A percentile compares a stretch with the other conserved stretches of the same genome.
Conservation (phyloP, 2,888 invertebrate species). For the Polia nebulosa region DNA sequence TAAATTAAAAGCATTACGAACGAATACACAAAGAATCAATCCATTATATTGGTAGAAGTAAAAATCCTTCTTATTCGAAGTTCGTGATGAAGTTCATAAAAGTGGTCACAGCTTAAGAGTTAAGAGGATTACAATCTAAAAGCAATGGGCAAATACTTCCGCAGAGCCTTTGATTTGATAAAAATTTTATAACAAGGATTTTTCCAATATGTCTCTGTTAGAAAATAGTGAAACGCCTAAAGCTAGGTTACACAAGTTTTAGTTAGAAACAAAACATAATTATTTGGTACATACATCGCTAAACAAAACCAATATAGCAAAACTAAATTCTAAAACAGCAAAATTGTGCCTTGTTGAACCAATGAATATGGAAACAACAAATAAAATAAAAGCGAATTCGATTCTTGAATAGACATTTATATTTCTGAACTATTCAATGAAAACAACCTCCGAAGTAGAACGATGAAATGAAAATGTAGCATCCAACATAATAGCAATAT, state of each 20-base stretch:
- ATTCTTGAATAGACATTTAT: constrained; percentile 11
- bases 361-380: constrained; percentile 1
- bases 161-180: constrained; percentile 30
- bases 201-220: constrained; percentile 5
- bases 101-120: constrained; percentile 39
- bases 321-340: neutral
- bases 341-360: neutral
- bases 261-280: neutral
- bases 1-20: neutral
- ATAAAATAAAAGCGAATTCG: constrained; percentile 1
- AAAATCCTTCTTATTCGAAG: constrained; percentile 30
- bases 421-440: constrained; percentile 10
- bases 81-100: constrained; percentile 42
- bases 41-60: neutral
- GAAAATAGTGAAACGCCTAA: neutral
- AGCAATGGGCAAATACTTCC: constrained; percentile 23
- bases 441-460: neutral
- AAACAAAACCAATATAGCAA: neutral
- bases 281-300: neutral
- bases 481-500: neutral
- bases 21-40: neutral
- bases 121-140: constrained; percentile 44
- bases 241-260: constrained; percentile 8
- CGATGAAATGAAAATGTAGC: neutral
- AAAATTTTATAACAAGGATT: constrained; percentile 39